Evolutionary conservation across 2,797 vertebrate species (phyloP).

Genomic region (Anas bahamensis): DNA sequence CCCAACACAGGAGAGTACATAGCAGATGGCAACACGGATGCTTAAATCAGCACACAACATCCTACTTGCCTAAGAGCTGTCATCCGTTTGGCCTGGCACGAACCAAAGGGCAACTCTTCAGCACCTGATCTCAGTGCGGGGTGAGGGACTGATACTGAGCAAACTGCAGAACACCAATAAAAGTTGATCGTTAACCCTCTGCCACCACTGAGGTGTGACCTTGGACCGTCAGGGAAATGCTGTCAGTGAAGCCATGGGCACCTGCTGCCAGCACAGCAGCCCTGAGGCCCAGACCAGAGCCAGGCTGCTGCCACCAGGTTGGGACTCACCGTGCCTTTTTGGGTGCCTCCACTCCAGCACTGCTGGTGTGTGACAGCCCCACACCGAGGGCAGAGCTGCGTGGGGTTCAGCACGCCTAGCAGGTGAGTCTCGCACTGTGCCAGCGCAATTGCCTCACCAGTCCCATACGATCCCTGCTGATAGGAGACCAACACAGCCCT

Average conservation of each 20-base stretch:
- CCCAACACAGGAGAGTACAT: fast-evolving
- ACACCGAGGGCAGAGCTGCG: fast-evolving
- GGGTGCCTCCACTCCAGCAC: fast-evolving
- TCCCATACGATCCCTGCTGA: neutral
- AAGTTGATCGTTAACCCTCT: conserved; percentile 57
- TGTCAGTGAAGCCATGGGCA: neutral
- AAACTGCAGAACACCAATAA: neutral
- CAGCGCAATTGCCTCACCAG: neutral
- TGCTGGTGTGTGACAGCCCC: fast-evolving
- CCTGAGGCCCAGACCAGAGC: neutral
- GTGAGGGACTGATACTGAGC: neutral
- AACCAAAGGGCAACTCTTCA: neutral
- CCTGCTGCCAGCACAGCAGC: fast-evolving
- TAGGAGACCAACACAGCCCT: neutral
- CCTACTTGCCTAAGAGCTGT: neutral
- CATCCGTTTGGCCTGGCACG: neutral
- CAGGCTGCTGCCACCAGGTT: neutral
- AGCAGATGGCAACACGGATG: neutral
- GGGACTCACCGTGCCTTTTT: fast-evolving
- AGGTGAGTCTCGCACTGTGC: neutral
- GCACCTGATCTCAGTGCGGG: neutral
- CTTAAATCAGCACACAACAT: fast-evolving
- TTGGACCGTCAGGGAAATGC: neutral
- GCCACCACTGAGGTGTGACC: neutral
- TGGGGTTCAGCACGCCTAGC: fast-evolving